Evolutionary conservation across 2,888 invertebrate genomes (phyloP), one percentile per base, ranked within the genome.

Genomic region (Dasypolia templi): DNA sequence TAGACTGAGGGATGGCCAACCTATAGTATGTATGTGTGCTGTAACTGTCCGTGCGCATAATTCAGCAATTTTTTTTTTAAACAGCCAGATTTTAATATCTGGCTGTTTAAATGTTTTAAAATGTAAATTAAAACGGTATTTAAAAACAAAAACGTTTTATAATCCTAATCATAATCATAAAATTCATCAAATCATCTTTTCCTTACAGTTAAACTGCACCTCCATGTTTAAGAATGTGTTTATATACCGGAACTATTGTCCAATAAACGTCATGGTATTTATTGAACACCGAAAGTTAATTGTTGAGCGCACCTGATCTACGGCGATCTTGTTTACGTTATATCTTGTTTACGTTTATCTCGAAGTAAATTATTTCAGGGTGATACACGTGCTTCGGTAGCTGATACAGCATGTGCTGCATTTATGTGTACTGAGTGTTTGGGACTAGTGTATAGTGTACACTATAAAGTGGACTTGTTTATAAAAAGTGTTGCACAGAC

Each of bases 331-430:
- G 83, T 86, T 86, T 86, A 85, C 69, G 44, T 81, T 79, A n/a
- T n/a, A 44, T 70, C 51, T 61, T 86, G 83, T 86, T 86, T 86
- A 85, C 69, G 44, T 81, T 79, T n/a, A 86, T 80, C 80, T 80
- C 71, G 14, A 56, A 74, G 64, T 80, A 75, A 79, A 83, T 83
- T 77, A 85, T 80, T 86, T 85, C 83, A 86, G 81, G 71, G 80
- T 83, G 77, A 82, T 70, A 82, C 80, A 76, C 70, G 56, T 79
- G 82, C 26, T 62, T 53, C 74, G 49, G 44, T 39, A 63, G 67
- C 69, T 77, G 66, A 58, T 76, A 53, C 9, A 29, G 53, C 81
- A 83, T 83, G 64, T 75, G 79, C 55, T 64, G 64, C 74, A 65
- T 58, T 68, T 71, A 83, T 72, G 75, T 77, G 76, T 83, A 71